A percentile compares a stretch with the other conserved stretches of the same genome.
These are phyloP conservation scores for Rattus rattus DNA, from an alignment of 2,113 vertebrate species.

Conservation along the genomic window DNA sequence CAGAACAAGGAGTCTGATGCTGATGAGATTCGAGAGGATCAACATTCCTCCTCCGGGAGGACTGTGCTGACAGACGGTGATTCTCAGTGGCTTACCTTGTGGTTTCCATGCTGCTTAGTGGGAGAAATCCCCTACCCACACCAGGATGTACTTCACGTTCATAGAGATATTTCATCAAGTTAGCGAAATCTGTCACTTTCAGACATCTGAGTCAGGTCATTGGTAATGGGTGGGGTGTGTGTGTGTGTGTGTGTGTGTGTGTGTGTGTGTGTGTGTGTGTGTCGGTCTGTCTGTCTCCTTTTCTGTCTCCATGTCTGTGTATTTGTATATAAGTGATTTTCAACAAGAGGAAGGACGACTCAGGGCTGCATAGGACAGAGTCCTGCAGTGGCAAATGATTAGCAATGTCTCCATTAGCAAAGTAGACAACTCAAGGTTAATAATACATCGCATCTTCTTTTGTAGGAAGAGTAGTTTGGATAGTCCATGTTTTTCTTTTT, in stretches of 20 bases:
- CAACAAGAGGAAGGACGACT: neutral
- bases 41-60: neutral
- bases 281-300: neutral
- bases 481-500: neutral
- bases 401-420: neutral
- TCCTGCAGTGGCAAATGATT: neutral
- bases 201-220: neutral
- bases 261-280: neutral
- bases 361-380: neutral
- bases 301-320: neutral
- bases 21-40: neutral
- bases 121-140: neutral
- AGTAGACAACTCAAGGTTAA: neutral
- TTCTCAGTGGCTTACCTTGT: neutral
- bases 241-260: neutral
- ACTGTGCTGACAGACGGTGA: neutral
- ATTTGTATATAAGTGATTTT: neutral
- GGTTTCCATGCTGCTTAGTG: neutral
- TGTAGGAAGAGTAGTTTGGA: neutral
- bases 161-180: neutral
- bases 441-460: neutral
- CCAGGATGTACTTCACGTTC: neutral
- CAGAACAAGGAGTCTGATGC: neutral
- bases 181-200: neutral
- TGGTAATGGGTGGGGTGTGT: neutral